Percentiles rank a stretch among this genome's conserved stretches.
phyloP scores from a whole-genome alignment of 2,888 invertebrate genomes.

The Polia nebulosa region DNA sequence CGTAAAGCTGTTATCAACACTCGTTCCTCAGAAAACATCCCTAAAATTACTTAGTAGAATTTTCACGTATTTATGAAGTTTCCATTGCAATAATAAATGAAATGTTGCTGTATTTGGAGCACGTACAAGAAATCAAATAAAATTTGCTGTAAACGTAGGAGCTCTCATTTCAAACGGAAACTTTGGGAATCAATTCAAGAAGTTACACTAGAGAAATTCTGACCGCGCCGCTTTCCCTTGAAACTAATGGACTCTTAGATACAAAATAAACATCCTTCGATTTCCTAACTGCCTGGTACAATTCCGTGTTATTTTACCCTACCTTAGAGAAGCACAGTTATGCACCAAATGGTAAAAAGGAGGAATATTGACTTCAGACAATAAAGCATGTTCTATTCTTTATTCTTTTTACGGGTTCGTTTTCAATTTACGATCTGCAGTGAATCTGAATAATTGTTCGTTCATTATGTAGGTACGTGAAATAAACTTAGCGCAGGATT shows the following conservation, averaged over 20 bases:
- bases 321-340: constrained; percentile 23
- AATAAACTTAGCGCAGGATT: constrained; percentile 26
- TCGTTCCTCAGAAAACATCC: constrained; percentile 54
- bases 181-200: constrained; percentile 62
- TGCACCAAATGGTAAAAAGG: constrained; percentile 24
- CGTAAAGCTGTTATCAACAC: constrained; percentile 46
- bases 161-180: constrained; percentile 57
- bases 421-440: constrained; percentile 39
- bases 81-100: constrained; percentile 55
- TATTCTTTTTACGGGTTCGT: constrained; percentile 31
- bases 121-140: constrained; percentile 68
- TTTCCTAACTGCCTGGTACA: constrained; percentile 42
- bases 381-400: constrained; percentile 39
- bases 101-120: constrained; percentile 59
- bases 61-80: constrained; percentile 52
- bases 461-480: constrained; percentile 31
- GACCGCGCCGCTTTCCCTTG: constrained; percentile 20
- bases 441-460: constrained; percentile 36
- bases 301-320: constrained; percentile 22
- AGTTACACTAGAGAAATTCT: constrained; percentile 54
- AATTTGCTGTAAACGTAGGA: constrained; percentile 57
- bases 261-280: constrained; percentile 46
- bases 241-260: constrained; percentile 40
- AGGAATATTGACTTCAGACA: constrained; percentile 38
- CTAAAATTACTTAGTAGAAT: constrained; percentile 58